Conservation (phyloP, 1,140 invertebrate genomes). For the Rhopalosiphum maidis region DNA sequence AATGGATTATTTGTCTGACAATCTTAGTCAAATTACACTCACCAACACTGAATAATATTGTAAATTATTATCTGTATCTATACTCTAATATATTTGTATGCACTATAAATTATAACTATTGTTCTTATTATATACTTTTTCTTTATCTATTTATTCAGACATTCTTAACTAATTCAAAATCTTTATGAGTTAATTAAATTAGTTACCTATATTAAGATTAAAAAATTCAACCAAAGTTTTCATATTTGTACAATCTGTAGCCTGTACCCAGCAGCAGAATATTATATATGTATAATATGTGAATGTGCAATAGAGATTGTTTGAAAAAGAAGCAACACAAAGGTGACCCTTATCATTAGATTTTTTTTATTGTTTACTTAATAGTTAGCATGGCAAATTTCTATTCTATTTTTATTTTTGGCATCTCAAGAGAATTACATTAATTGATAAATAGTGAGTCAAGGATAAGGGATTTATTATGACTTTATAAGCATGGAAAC, state of each 20-base stretch:
- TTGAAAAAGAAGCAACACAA: too few relatives aligned
- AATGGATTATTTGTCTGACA: constrained; percentile 30
- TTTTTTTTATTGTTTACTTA: not conserved
- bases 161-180: not conserved
- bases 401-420: too few relatives aligned
- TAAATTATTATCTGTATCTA: not conserved
- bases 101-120: not conserved
- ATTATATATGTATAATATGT: not conserved
- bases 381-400: not conserved
- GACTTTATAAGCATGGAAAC: too few relatives aligned
- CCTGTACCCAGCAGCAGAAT: too few relatives aligned
- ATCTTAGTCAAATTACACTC: constrained; percentile 12
- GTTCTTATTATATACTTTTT: not conserved
- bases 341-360: too few relatives aligned
- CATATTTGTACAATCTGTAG: too few relatives aligned
- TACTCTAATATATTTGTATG: not conserved
- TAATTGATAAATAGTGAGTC: too few relatives aligned
- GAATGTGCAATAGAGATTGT: too few relatives aligned
- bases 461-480: too few relatives aligned
- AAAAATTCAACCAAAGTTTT: too few relatives aligned
- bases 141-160: not conserved
- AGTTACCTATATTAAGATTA: not conserved
- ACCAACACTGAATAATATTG: not conserved
- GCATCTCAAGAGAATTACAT: too few relatives aligned
- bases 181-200: not conserved